Evolutionary conservation across 2,113 vertebrate genomes (phyloP).

Genomic region (Trematocara nigrifrons): DNA sequence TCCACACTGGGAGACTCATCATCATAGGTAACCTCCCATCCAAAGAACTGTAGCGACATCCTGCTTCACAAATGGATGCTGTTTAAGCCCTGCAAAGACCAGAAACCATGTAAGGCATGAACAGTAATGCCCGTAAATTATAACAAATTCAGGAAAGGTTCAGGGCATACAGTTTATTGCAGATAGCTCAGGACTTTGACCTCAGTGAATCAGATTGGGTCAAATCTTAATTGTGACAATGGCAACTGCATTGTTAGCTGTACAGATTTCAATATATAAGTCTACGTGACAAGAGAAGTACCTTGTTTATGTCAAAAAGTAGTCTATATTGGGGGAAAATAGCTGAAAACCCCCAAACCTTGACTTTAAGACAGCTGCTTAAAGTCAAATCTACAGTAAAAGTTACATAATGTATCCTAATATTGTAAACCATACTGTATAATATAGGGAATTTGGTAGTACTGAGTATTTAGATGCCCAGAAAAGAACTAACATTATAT

Average conservation of each 20-base stretch:
- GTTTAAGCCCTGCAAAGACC: not conserved
- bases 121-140: not conserved
- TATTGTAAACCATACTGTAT: not conserved
- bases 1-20: not conserved
- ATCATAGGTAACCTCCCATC: constrained; percentile 35
- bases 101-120: not conserved
- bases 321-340: not conserved
- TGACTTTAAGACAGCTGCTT: not conserved
- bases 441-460: not conserved
- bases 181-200: not conserved
- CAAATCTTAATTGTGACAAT: not conserved
- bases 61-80: not conserved
- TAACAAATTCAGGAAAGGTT: not conserved
- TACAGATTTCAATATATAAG: not conserved
- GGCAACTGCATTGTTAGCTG: not conserved
- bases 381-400: not conserved
- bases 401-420: not conserved
- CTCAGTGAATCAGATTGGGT: not conserved
- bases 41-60: constrained; percentile 25
- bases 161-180: not conserved
- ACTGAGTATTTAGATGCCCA: not conserved
- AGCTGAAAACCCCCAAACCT: not conserved
- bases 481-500: not conserved
- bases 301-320: not conserved
- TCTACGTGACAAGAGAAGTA: not conserved